These are phyloP conservation scores for Drosophila aff. DNA, from an alignment of 1,140 invertebrate species.

Conservation along the genomic window DNA sequence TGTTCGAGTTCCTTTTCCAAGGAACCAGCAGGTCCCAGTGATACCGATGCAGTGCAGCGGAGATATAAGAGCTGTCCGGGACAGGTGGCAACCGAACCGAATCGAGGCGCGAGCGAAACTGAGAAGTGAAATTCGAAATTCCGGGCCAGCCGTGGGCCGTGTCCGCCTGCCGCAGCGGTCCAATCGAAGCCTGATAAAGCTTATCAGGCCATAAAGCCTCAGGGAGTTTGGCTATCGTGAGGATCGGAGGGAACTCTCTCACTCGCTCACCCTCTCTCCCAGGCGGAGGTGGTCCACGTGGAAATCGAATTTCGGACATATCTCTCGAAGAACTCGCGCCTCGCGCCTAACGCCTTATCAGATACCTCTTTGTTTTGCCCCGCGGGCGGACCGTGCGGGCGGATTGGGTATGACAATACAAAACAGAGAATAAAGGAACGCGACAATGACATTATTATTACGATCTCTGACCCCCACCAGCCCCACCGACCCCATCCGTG, in stretches of 20 bases:
- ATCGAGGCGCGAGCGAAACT: conserved; percentile 66
- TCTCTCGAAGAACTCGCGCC: neutral
- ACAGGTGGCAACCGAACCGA: conserved; percentile 38
- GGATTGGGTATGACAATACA: conserved; percentile 46
- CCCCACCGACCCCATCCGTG: neutral
- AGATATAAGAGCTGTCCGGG: neutral
- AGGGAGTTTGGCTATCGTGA: conserved; percentile 14
- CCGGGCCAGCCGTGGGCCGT: conserved; percentile 16
- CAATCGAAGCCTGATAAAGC: conserved; percentile 68
- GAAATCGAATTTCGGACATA: conserved; percentile 19
- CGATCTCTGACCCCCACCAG: conserved; percentile 21
- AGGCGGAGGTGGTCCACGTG: conserved; percentile 32
- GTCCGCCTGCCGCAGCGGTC: neutral
- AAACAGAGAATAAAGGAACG: conserved; percentile 61
- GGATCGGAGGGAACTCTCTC: neutral
- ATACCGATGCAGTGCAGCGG: neutral
- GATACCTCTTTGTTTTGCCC: conserved; percentile 21
- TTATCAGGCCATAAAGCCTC: conserved; percentile 54
- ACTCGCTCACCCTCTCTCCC: neutral
- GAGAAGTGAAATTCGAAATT: conserved; percentile 49
- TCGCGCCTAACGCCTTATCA: neutral
- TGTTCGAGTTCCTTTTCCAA: conserved; percentile 29
- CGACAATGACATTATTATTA: conserved; percentile 83
- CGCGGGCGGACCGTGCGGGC: neutral
- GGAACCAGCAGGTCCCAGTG: conserved; percentile 16